Evolutionary conservation across 1,140 invertebrate genomes (phyloP), one percentile per base, ranked within the genome.

Genomic region (Cydia fagiglandana): DNA sequence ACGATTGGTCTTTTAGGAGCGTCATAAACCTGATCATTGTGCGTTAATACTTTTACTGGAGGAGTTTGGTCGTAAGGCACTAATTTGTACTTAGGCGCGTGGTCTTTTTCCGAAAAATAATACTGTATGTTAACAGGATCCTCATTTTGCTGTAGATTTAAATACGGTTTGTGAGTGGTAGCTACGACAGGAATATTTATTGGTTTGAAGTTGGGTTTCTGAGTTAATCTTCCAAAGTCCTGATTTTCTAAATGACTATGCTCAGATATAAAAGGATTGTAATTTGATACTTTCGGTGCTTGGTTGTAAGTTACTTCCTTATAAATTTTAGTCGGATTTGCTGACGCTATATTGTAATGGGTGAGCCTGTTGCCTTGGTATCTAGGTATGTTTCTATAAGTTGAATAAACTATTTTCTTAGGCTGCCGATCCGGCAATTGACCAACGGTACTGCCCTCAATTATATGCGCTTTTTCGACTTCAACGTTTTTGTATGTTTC

Each of bases 31-130:
- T 84, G 81, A 50, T 84, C 80, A 61, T 80, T 79, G 76, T 87
- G 83, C 6, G 79, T 73, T 12, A 81, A 64, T 38, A 85, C 75
- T 83, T 88, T 87, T 2, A 93, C 77, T 7, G 93, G 91, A 38
- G 92, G 93, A 17, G 91, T 91, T 81, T 93, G 93, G 75, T 93
- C 91, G 79, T 93, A 93, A 5, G 93, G 93, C 5, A 93, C 84
- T 47, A 93, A 80, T 84, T 92, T 93, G 77, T 91, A 93, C 82
- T 89, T 93, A 24, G 86, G 86, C 56, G 79, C 45, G 38, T 85
- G 84, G 13, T 88, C 86, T 76, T 91, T 88, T 77, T 93, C 90
- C 12, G 86, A 77, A 28, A 84, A 75, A 81, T 92, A 92, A 81
- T 91, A 93, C 45, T 86, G 84, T 30, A 88, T 73, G 78, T 89